A percentile compares a stretch with the other conserved stretches of the same genome.
phyloP scores from a whole-genome alignment of 2,888 invertebrate species.

The Chironomus riparius region DNA sequence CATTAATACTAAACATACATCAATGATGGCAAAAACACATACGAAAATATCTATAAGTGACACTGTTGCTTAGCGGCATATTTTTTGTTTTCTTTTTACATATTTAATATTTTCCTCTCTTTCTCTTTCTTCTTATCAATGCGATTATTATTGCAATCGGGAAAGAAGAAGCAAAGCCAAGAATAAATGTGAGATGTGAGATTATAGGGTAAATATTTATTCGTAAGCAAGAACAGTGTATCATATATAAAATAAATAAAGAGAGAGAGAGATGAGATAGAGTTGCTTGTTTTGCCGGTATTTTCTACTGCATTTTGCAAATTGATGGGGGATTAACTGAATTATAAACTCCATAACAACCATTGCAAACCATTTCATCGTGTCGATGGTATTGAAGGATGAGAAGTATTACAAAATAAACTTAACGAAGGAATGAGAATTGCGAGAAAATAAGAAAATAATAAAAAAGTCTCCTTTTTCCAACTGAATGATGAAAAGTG shows the following conservation, averaged over 20 bases:
- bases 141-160: neutral
- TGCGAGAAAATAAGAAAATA: neutral
- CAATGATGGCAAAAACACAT: no score
- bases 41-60: neutral
- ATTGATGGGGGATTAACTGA: neutral
- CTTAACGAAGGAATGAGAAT: no score
- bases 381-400: no score
- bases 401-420: no score
- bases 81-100: neutral
- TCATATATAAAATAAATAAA: neutral
- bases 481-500: neutral
- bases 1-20: no score
- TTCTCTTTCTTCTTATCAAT: neutral
- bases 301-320: neutral
- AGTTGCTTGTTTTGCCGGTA: neutral
- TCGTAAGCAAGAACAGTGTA: neutral
- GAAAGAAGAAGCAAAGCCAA: neutral
- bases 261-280: neutral
- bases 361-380: no score
- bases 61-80: constrained; percentile 3
- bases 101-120: neutral
- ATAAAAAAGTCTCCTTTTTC: neutral
- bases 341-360: neutral
- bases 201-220: neutral
- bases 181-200: no score